Percentiles rank a stretch among this genome's conserved stretches.
These are phyloP conservation scores for Asarcornis scutulata DNA, from an alignment of 2,113 vertebrate species.

Conservation along the genomic window DNA sequence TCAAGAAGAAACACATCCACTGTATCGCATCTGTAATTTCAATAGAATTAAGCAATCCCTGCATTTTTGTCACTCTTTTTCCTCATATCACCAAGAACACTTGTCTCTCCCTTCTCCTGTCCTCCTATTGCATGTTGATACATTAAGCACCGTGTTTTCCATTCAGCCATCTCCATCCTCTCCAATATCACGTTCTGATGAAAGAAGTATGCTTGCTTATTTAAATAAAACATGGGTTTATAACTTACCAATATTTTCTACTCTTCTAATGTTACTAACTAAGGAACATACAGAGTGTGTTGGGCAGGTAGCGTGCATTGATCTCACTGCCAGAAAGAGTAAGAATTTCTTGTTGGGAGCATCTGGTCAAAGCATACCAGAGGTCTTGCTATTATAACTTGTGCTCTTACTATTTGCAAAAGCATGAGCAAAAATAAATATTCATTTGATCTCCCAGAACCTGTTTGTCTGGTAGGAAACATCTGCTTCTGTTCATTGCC, in stretches of 20 bases:
- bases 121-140: neutral
- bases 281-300: neutral
- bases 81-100: neutral
- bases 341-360: neutral
- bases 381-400: neutral
- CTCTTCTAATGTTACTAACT: neutral
- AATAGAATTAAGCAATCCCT: neutral
- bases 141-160: neutral
- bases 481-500: constrained; percentile 2
- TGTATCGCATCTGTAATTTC: neutral
- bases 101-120: neutral
- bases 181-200: neutral
- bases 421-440: neutral
- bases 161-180: neutral
- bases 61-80: neutral
- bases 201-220: neutral
- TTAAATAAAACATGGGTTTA: neutral
- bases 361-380: neutral
- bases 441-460: constrained; percentile 2
- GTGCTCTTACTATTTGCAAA: neutral
- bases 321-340: neutral
- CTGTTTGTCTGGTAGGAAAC: constrained; percentile 22
- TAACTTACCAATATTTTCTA: neutral
- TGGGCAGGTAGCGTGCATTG: neutral
- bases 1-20: neutral